Conservation (phyloP, 2,113 vertebrate genomes). For the Campylorhamphus procurvoides region DNA sequence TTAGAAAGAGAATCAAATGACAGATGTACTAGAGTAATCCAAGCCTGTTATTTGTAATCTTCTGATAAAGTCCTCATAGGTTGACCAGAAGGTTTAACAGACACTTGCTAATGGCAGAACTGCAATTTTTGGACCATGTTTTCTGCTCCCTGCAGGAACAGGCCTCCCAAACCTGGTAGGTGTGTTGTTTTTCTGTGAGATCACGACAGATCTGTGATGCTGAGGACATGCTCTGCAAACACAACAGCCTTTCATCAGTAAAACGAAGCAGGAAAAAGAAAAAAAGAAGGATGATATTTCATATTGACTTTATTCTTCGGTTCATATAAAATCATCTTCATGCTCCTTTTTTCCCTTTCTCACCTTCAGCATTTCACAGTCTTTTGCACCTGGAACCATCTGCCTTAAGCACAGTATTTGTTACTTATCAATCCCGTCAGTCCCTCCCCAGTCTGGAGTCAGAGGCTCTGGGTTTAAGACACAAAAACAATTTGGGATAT, state of each 20-base stretch:
- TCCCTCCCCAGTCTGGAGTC: conserved; percentile 70
- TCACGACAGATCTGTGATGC: background rate
- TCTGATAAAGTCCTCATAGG: background rate
- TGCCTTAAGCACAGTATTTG: background rate
- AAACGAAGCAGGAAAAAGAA: background rate
- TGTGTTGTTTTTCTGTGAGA: background rate
- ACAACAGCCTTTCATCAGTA: background rate
- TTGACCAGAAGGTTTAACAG: background rate
- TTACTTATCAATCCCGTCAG: conserved; percentile 69
- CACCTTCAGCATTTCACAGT: background rate
- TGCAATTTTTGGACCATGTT: background rate
- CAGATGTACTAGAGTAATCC: background rate
- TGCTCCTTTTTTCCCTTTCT: background rate
- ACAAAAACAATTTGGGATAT: conserved; percentile 11
- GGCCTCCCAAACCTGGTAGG: background rate
- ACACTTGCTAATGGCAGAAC: background rate
- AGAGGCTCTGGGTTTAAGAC: conserved; percentile 43
- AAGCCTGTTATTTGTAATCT: background rate
- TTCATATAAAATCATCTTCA: background rate
- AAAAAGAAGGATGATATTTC: background rate
- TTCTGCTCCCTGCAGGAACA: background rate
- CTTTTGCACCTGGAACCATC: background rate
- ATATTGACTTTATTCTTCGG: background rate
- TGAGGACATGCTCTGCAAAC: background rate
- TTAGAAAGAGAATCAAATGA: background rate